These are phyloP conservation scores for Nycticebus coucang DNA, from an alignment of 2,113 vertebrate genomes.

Conservation along the genomic window DNA sequence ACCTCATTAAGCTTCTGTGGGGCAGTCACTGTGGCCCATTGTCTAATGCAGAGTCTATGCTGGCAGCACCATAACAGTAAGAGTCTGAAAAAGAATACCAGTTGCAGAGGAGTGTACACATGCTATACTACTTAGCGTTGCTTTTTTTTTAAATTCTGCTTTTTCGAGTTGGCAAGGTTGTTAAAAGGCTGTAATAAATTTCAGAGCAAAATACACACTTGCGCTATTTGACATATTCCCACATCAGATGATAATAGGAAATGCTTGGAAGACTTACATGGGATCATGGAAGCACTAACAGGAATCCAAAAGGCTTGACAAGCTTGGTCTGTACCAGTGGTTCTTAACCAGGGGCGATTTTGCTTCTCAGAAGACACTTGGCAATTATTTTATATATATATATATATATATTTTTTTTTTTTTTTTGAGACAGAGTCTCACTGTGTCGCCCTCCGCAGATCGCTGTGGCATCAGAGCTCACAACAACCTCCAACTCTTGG, in stretches of 20 bases:
- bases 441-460: too few species aligned
- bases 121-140: not conserved
- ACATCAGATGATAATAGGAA: not conserved
- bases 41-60: conserved; percentile 5
- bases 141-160: not conserved
- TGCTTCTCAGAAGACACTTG: not conserved
- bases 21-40: not conserved
- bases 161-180: conserved; percentile 23
- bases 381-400: not conserved
- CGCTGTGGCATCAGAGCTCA: too few species aligned
- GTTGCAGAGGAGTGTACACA: not conserved
- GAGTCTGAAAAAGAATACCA: conserved; percentile 29
- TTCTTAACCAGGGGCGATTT: not conserved
- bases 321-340: not conserved
- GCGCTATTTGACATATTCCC: not conserved
- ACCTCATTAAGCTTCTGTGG: conserved; percentile 18
- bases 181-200: conserved; percentile 22
- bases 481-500: too few species aligned
- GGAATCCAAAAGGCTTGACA: not conserved
- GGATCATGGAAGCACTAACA: not conserved
- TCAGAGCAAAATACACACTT: conserved; percentile 41
- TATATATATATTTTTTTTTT: too few species aligned
- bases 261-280: not conserved
- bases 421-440: too few species aligned
- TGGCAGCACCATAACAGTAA: not conserved